Evolutionary conservation across 2,888 invertebrate species (phyloP).

Genomic region (Pachycephus smyrnensis): DNA sequence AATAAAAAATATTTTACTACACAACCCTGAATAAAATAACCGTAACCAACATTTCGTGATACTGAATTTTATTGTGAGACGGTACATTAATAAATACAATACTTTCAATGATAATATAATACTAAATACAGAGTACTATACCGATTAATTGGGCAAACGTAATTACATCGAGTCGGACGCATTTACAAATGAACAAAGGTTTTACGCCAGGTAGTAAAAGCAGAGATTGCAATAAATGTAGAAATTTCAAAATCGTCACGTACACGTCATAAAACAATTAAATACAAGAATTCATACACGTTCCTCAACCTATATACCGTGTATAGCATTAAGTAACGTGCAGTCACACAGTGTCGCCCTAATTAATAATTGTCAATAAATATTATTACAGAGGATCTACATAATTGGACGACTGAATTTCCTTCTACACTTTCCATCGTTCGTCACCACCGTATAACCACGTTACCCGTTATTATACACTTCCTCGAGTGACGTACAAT

Average conservation of each 20-base stretch:
- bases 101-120: background rate
- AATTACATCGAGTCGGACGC: background rate
- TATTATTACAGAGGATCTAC: background rate
- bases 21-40: background rate
- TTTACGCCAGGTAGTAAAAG: background rate
- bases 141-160: background rate
- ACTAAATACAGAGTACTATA: background rate
- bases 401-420: background rate
- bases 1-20: background rate
- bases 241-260: background rate
- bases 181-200: background rate
- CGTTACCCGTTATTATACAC: background rate
- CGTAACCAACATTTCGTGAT: background rate
- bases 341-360: background rate
- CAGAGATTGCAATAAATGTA: background rate
- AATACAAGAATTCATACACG: background rate
- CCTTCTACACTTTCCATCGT: background rate
- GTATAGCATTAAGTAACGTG: background rate
- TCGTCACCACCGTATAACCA: background rate
- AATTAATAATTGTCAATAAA: background rate
- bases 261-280: background rate
- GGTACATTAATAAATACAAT: background rate
- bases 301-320: background rate
- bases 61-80: background rate
- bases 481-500: background rate